Conservation (phyloP, 1,140 invertebrate species). For the Leptinotarsa undecemlineata region DNA sequence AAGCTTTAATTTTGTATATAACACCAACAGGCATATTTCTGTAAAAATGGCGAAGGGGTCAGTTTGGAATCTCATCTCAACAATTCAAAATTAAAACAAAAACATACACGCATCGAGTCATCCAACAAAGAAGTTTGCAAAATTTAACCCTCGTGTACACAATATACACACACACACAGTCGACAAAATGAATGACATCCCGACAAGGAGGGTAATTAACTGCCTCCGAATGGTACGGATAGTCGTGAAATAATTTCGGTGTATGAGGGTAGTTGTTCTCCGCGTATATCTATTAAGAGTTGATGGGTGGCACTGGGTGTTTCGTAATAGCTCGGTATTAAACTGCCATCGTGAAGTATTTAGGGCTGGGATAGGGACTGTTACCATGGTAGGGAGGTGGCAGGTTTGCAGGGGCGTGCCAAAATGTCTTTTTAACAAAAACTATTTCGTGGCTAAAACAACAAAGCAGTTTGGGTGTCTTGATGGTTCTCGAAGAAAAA, state of each 20-base stretch:
- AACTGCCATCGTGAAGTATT: conserved; percentile 31
- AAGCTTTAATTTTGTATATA: too few species aligned
- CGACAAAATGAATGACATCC: conserved; percentile 25
- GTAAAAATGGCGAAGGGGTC: too few species aligned
- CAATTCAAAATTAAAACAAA: too few species aligned
- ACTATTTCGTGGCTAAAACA: too few species aligned
- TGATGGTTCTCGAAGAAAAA: too few species aligned
- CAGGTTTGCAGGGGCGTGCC: neutral
- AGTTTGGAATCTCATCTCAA: too few species aligned
- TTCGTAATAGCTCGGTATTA: conserved; percentile 27
- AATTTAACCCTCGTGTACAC: neutral
- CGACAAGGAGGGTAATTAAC: conserved; percentile 31
- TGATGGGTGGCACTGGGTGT: conserved; percentile 21
- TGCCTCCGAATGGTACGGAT: conserved; percentile 24
- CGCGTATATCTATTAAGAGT: conserved; percentile 30
- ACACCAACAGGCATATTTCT: too few species aligned
- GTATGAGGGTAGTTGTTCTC: conserved; percentile 23
- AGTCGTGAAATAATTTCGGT: conserved; percentile 14
- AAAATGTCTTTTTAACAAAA: too few species aligned
- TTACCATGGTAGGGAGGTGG: neutral
- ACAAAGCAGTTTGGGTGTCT: too few species aligned
- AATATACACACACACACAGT: neutral
- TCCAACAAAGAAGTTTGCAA: neutral
- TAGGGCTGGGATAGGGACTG: conserved; percentile 16
- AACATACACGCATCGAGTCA: neutral